phyloP scores from a whole-genome alignment of 1,140 invertebrate genomes.

The Drosophila nebulosa region DNA sequence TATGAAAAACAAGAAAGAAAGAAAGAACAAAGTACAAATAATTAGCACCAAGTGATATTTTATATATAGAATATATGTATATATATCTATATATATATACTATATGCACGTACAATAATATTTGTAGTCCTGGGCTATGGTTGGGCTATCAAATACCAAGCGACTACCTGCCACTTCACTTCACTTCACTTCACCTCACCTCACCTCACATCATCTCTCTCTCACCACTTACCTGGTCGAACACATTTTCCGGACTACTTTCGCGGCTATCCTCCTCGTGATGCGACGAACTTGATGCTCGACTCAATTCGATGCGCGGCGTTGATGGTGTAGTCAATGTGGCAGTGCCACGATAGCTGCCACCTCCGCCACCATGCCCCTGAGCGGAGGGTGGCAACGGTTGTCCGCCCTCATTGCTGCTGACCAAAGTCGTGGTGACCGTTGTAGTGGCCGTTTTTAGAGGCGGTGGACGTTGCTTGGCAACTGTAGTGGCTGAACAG shows the following conservation, averaged over 20 bases:
- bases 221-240: conserved; percentile 72
- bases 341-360: conserved; percentile 51
- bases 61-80: background rate
- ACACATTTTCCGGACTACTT: conserved; percentile 85
- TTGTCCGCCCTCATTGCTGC: conserved; percentile 65
- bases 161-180: background rate
- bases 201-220: too few species aligned
- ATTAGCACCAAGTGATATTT: conserved; percentile 47
- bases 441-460: conserved; percentile 71
- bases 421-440: conserved; percentile 59
- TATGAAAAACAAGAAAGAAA: conserved; percentile 21
- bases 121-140: background rate
- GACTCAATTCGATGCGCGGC: conserved; percentile 92
- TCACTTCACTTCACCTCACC: too few species aligned
- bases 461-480: conserved; percentile 68
- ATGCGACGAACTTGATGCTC: conserved; percentile 92
- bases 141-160: background rate
- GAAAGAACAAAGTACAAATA: conserved; percentile 56
- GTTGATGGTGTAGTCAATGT: conserved; percentile 86
- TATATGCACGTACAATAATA: background rate
- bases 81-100: background rate
- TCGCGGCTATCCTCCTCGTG: conserved; percentile 90
- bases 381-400: conserved; percentile 36
- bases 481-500: conserved; percentile 59
- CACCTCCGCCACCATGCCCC: background rate